Conservation (phyloP, 2,797 vertebrate species). For the Passerculus sandwichensis region DNA sequence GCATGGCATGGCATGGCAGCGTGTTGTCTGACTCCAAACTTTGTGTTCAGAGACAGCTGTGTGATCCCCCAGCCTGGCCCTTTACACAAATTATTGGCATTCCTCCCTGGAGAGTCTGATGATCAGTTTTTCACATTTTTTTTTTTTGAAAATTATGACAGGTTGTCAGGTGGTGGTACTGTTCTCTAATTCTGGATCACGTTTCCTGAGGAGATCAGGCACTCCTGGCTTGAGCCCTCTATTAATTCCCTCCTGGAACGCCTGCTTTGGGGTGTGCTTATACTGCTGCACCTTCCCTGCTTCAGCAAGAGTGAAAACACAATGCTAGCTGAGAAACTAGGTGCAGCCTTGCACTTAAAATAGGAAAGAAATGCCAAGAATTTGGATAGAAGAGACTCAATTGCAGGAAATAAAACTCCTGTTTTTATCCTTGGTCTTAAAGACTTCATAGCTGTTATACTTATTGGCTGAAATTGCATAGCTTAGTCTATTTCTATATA, state of each 20-base stretch:
- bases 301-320: not conserved
- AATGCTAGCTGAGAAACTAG: not conserved
- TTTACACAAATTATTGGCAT: not conserved
- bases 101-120: not conserved
- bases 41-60: fast-evolving
- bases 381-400: not conserved
- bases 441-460: not conserved
- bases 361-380: not conserved
- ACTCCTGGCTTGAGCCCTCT: not conserved
- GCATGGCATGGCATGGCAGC: fast-evolving
- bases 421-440: not conserved
- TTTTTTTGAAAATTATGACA: not conserved
- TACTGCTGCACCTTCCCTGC: not conserved
- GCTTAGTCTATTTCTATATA: not conserved
- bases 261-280: not conserved
- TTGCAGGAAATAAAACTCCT: not conserved
- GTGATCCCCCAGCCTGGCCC: not conserved
- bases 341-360: not conserved
- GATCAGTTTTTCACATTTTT: not conserved
- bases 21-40: not conserved
- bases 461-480: not conserved
- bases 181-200: not conserved
- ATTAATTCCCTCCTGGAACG: not conserved
- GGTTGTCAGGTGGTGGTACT: not conserved
- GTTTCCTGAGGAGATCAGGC: not conserved